These are phyloP conservation scores for Lepidochrysops patricia DNA, from an alignment of 2,888 invertebrate species.

Conservation along the genomic window DNA sequence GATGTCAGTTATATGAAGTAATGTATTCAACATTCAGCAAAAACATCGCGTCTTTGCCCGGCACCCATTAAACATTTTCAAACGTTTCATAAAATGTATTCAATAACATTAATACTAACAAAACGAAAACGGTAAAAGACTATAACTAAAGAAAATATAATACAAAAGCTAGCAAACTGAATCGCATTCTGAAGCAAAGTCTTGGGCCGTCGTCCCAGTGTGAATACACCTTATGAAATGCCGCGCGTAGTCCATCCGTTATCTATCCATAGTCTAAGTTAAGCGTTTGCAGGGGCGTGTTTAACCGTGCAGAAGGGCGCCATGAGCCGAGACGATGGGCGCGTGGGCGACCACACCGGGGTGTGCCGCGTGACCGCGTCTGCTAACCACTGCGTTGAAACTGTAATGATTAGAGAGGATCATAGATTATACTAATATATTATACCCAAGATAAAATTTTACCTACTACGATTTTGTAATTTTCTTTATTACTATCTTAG, in stretches of 20 bases:
- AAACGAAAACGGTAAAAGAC: slow-evolving; percentile 39
- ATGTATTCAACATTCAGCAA: slow-evolving; percentile 58
- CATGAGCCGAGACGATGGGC: slow-evolving; percentile 38
- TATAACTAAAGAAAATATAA: slow-evolving; percentile 63
- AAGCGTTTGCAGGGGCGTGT: slow-evolving; percentile 46
- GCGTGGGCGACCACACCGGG: slow-evolving; percentile 51
- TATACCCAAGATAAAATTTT: no score
- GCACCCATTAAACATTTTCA: slow-evolving; percentile 50
- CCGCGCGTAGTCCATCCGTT: slow-evolving; percentile 35
- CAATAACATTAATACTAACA: slow-evolving; percentile 30
- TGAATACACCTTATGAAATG: slow-evolving; percentile 63
- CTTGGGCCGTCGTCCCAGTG: slow-evolving; percentile 49
- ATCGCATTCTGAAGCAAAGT: slow-evolving; percentile 32
- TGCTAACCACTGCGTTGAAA: slow-evolving; percentile 76
- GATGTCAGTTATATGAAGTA: slow-evolving; percentile 37
- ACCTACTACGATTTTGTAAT: no score
- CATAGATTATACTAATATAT: slow-evolving; percentile 12
- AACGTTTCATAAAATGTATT: slow-evolving; percentile 69
- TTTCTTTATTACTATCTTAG: no score
- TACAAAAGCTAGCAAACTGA: slow-evolving; percentile 51
- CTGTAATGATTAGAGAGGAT: slow-evolving; percentile 34
- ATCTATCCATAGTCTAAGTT: slow-evolving; percentile 50
- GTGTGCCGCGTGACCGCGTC: slow-evolving; percentile 72
- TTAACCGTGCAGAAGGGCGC: slow-evolving; percentile 48
- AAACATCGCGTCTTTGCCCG: slow-evolving; percentile 46